A percentile compares a stretch with the other conserved stretches of the same genome.
Evolutionary conservation across 2,888 invertebrate genomes (phyloP).

Genomic region (Platycnemis pennipes): DNA sequence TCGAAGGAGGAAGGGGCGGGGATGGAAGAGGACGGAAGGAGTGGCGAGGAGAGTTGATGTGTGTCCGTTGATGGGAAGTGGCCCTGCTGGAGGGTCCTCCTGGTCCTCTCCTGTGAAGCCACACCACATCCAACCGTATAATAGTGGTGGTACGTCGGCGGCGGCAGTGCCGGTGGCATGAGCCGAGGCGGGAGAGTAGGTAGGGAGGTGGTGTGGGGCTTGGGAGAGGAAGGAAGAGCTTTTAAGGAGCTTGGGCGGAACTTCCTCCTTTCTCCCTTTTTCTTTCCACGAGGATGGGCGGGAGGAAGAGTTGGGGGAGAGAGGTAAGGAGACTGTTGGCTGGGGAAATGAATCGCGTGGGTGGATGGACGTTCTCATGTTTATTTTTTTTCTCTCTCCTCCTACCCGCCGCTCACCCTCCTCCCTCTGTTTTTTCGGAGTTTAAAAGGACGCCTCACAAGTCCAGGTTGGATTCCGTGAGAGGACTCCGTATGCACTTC

Average conservation of each 20-base stretch:
- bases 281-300: background rate
- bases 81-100: slow-evolving; percentile 54
- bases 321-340: background rate
- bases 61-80: slow-evolving; percentile 55
- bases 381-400: background rate
- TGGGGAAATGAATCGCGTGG: slow-evolving; percentile 1
- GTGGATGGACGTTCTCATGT: background rate
- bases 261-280: background rate
- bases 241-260: background rate
- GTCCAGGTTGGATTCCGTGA: slow-evolving; percentile 46
- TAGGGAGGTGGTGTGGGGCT: background rate
- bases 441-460: background rate
- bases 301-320: background rate
- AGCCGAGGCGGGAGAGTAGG: background rate
- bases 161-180: background rate
- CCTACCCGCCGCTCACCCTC: background rate
- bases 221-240: background rate
- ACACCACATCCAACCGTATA: slow-evolving; percentile 21
- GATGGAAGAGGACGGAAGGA: slow-evolving; percentile 1
- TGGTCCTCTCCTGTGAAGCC: slow-evolving; percentile 31
- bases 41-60: slow-evolving; percentile 41
- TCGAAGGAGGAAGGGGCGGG: background rate
- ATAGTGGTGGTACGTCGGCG: background rate
- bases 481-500: slow-evolving; percentile 30
- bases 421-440: slow-evolving; percentile 29